Evolutionary conservation across 1,140 invertebrate species (phyloP).

Genomic region (Cherax quadricarinatus): DNA sequence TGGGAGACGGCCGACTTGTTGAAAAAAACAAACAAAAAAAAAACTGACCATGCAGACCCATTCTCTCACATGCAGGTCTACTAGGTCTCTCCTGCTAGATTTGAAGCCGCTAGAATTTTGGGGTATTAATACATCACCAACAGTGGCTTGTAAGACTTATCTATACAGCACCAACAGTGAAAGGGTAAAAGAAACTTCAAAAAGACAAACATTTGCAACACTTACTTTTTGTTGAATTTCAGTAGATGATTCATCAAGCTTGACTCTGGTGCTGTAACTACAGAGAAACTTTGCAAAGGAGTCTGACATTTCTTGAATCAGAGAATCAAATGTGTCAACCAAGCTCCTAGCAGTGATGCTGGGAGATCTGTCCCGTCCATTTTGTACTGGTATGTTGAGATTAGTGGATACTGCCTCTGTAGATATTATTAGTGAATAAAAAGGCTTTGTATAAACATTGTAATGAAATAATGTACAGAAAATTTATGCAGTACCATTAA

Average conservation of each 20-base stretch:
- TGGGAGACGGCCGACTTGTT: too few species aligned
- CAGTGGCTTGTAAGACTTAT: too few species aligned
- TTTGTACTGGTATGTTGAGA: slow-evolving; percentile 55
- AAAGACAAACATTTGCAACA: not conserved
- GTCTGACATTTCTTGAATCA: slow-evolving; percentile 51
- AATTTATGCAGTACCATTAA: too few species aligned
- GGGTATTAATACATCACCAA: too few species aligned
- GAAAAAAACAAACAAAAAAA: too few species aligned
- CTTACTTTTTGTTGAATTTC: slow-evolving; percentile 53
- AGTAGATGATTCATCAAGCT: slow-evolving; percentile 22
- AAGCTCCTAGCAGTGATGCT: slow-evolving; percentile 40
- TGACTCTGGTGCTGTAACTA: slow-evolving; percentile 57
- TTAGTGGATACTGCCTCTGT: slow-evolving; percentile 27
- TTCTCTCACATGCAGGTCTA: too few species aligned
- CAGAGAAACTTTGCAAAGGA: slow-evolving; percentile 51
- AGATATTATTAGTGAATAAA: not conserved
- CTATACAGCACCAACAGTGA: too few species aligned
- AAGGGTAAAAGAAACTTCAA: too few species aligned
- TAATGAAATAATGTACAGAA: not conserved
- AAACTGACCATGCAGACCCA: too few species aligned
- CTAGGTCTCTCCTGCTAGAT: too few species aligned
- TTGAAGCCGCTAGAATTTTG: too few species aligned
- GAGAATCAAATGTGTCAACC: slow-evolving; percentile 48
- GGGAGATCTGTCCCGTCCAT: slow-evolving; percentile 44
- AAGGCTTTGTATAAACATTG: not conserved